Conservation (phyloP, 2,888 invertebrate genomes). For the Molanna angustata region DNA sequence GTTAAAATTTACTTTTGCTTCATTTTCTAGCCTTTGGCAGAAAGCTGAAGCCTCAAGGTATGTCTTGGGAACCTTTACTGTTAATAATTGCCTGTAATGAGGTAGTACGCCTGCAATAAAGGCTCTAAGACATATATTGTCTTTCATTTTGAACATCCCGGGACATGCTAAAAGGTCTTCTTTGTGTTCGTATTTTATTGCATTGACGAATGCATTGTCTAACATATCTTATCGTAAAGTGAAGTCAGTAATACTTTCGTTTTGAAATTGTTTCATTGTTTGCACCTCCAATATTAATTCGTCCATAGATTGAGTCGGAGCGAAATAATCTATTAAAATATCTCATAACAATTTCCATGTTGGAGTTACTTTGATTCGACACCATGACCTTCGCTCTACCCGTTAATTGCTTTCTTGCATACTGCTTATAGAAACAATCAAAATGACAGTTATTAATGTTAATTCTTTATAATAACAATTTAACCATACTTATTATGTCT, state of each 20-base stretch:
- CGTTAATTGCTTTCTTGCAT: constrained; percentile 5
- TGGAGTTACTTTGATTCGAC: too few species aligned
- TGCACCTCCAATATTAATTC: neutral
- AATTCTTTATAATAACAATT: too few species aligned
- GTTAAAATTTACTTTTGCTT: too few species aligned
- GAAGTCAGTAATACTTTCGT: constrained; percentile 7
- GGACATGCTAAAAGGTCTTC: neutral
- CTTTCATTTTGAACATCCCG: neutral
- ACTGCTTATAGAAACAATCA: too few species aligned
- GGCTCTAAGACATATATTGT: too few species aligned
- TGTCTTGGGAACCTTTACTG: neutral
- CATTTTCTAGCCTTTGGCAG: constrained; percentile 7
- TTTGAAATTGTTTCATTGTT: neutral
- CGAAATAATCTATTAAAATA: neutral
- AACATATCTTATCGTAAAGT: constrained; percentile 5
- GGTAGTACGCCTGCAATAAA: neutral
- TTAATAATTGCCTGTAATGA: neutral
- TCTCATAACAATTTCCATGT: neutral
- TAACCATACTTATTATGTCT: too few species aligned
- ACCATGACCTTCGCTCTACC: constrained; percentile 4
- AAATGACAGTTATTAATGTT: too few species aligned
- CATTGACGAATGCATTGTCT: neutral
- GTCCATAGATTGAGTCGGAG: constrained; percentile 4
- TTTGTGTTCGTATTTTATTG: constrained; percentile 5
- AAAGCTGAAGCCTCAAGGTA: constrained; percentile 5